Evolutionary conservation across 1,140 invertebrate genomes (phyloP), one percentile per base, ranked within the genome.

Genomic region (Heliconius hermathena): DNA sequence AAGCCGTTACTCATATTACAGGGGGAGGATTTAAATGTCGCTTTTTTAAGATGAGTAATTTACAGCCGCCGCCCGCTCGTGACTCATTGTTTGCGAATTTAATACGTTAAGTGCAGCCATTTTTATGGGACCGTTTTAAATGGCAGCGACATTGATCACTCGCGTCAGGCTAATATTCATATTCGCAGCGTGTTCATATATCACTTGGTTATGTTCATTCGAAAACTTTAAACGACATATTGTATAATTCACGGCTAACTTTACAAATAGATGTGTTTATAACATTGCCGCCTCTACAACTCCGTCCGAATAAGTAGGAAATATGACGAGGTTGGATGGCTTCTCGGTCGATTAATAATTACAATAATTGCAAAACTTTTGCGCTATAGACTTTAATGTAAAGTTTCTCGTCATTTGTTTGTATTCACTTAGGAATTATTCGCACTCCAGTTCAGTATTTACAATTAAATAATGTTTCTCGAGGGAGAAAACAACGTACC

Each of bases 341-440:
- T 89, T 87, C 87, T 90, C 87, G 83, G 87, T 90, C 86, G 84
- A 81, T 86, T 91, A 90, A 92, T 94, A 91, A 91, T 86, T 91
- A 90, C 88, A 90, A 92, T 93, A 92, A 94, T 92, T 91, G 87
- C 88, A 85, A 91, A 93, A 94, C 85, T 93, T 94, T 88, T 81
- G 73, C 86, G 86, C 85, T 87, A 85, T 71, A 85, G 84, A 83
- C 85, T 88, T 88, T 88, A 89, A 85, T 84, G 81, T 85, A 85
- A 85, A 88, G 82, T 84, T 88, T 85, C 81, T 26, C 66, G 74
- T 79, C 71, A 71, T 76, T 77, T 78, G 72, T 74, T 74, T 72
- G 54, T 71, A 84, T 71, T 76, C 52, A 74, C 77, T 54, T n/a
- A 77, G 76, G 66, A 72, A 46, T 71, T 71, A 71, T 71, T 33